Conservation (phyloP, 2,113 vertebrate species). For the Melanerpes aurifrons region DNA sequence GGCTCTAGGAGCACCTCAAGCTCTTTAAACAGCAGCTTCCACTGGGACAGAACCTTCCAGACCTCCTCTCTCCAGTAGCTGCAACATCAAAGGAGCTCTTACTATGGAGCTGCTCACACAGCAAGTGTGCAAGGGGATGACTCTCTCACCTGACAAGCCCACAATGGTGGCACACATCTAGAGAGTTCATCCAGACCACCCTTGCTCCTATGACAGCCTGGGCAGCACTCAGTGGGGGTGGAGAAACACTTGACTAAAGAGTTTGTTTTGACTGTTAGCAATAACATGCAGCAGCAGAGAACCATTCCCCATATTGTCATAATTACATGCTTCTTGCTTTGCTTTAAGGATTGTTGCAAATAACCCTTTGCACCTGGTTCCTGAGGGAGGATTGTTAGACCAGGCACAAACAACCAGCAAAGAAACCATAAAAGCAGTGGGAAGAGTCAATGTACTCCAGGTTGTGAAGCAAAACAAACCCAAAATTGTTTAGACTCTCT, state of each 20-base stretch:
- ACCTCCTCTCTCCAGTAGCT: not conserved
- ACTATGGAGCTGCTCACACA: not conserved
- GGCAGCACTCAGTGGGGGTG: not conserved
- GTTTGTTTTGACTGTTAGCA: not conserved
- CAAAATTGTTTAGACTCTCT: not conserved
- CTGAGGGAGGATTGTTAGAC: not conserved
- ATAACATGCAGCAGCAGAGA: not conserved
- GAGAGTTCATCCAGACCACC: not conserved
- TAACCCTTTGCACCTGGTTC: conserved; percentile 28
- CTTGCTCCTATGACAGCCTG: not conserved
- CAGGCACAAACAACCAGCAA: not conserved
- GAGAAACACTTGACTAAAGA: conserved; percentile 23
- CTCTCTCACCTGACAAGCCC: not conserved
- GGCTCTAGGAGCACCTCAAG: not conserved
- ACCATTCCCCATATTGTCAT: not conserved
- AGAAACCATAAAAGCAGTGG: not conserved
- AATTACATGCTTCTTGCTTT: conserved; percentile 16
- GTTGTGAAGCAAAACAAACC: not conserved
- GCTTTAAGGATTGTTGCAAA: not conserved
- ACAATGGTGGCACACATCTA: not conserved
- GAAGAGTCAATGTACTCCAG: not conserved
- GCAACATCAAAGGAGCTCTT: not conserved
- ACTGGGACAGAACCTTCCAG: not conserved
- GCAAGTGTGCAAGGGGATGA: not conserved
- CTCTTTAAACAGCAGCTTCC: not conserved